A percentile compares a stretch with the other conserved stretches of the same genome.
phyloP scores from a whole-genome alignment of 64 coral and sea anemone species.

The Catalaphyllia jardinei region DNA sequence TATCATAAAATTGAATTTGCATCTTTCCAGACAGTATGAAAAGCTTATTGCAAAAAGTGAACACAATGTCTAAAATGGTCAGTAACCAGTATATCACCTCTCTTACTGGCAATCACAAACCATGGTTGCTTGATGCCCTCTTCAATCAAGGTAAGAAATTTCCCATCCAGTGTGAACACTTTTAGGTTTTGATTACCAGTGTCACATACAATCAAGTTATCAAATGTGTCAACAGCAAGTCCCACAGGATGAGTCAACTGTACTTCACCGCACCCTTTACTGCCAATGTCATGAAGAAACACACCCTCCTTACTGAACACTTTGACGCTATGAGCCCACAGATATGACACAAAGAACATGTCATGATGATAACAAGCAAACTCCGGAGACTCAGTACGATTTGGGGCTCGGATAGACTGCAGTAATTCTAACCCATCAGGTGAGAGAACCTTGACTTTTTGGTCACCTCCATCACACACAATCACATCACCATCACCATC shows the following conservation, averaged over 20 bases:
- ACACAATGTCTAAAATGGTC: not conserved
- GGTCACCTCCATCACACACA: conserved; percentile 20
- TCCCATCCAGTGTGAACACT: conserved; percentile 21
- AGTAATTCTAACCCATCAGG: conserved; percentile 1
- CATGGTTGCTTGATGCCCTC: not conserved
- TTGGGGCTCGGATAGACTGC: not conserved
- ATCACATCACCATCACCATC: conserved; percentile 7
- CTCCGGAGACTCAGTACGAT: not conserved
- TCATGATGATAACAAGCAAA: conserved; percentile 21
- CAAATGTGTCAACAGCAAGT: conserved; percentile 5
- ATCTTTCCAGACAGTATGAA: too few species aligned
- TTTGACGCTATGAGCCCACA: conserved; percentile 6
- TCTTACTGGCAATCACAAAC: not conserved
- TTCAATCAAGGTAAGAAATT: conserved; percentile 22
- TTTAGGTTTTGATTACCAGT: conserved; percentile 10
- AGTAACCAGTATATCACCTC: not conserved
- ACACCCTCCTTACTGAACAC: conserved; percentile 27
- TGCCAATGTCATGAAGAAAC: conserved; percentile 6
- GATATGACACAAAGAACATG: conserved; percentile 30
- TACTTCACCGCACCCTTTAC: not conserved
- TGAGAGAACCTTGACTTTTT: conserved; percentile 1
- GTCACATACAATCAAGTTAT: conserved; percentile 46
- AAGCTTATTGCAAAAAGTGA: not conserved
- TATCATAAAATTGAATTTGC: too few species aligned
- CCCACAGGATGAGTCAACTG: conserved; percentile 10